phyloP scores from a whole-genome alignment of 1,140 invertebrate species.

The Apis mellifera region Amel_HAv3.1 CM009941.2:6825501-6826000 shows the following conservation, averaged over 20 bases:
- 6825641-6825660: constrained; percentile 45
- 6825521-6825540: constrained; percentile 76
- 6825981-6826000: no score
- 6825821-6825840: background rate
- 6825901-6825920: background rate
- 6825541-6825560: constrained; percentile 45
- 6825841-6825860: background rate
- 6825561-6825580: constrained; percentile 53
- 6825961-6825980: no score
- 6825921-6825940: no score
- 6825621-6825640: background rate
- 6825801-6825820: background rate
- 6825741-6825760: constrained; percentile 33
- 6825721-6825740: constrained; percentile 68
- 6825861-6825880: background rate
- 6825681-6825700: constrained; percentile 28
- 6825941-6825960: no score
- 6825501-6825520: constrained; percentile 79
- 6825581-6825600: constrained; percentile 37
- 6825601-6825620: background rate
- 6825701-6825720: constrained; percentile 55
- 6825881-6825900: background rate
- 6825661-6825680: constrained; percentile 60
- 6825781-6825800: background rate
- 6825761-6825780: background rate